Percentiles rank a stretch among this genome's conserved stretches.
phyloP scores from a whole-genome alignment of 2,888 invertebrate species.

The Luffia ferchaultella region DNA sequence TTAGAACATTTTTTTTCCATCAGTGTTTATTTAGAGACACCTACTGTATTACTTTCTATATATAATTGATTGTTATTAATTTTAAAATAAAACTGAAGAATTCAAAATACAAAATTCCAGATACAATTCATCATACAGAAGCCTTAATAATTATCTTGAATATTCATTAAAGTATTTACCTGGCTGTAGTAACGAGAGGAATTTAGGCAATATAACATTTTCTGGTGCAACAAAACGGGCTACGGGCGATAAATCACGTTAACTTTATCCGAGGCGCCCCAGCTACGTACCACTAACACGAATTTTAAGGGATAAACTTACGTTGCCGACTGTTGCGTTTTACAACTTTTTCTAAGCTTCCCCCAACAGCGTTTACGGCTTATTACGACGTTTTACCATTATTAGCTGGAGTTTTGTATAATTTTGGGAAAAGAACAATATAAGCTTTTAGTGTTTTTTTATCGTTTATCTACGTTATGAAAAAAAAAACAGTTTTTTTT shows the following conservation, averaged over 20 bases:
- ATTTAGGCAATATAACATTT: neutral
- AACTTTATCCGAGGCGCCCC: neutral
- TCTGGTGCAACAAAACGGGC: neutral
- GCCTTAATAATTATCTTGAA: neutral
- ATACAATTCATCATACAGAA: neutral
- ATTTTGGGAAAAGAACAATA: neutral
- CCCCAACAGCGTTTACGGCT: neutral
- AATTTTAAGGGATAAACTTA: neutral
- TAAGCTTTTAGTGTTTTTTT: neutral
- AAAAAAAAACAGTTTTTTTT: too few species aligned
- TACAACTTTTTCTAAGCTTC: neutral
- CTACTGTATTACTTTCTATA: neutral
- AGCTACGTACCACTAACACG: neutral
- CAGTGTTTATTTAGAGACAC: neutral
- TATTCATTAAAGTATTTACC: neutral
- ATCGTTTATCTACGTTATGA: too few species aligned
- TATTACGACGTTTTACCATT: neutral
- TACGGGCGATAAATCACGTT: neutral
- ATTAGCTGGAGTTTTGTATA: neutral
- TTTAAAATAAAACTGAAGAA: neutral
- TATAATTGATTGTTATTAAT: neutral
- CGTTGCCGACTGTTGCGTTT: neutral
- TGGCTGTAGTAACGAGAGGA: neutral
- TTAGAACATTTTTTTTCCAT: neutral
- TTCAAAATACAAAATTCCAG: neutral